Conservation (phyloP, 2,113 vertebrate genomes). For the Microtus pennsylvanicus region DNA sequence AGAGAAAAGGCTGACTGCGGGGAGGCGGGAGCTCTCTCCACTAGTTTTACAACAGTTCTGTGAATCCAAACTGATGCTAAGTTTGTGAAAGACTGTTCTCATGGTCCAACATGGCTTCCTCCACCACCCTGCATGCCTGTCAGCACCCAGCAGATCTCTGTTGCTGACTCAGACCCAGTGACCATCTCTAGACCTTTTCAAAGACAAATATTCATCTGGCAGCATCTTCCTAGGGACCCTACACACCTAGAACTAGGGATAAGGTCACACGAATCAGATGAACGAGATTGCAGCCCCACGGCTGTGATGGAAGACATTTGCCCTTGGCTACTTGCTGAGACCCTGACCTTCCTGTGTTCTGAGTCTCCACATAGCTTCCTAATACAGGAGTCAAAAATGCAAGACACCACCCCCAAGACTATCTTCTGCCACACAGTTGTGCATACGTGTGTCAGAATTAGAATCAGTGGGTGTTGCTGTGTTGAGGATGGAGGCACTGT, state of each 20-base stretch:
- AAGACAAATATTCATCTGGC: not conserved
- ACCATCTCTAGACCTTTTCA: not conserved
- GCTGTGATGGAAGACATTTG: not conserved
- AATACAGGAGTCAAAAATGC: not conserved
- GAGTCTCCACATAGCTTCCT: not conserved
- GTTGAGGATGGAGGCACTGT: not conserved
- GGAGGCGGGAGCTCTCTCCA: not conserved
- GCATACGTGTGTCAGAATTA: not conserved
- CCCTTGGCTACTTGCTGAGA: not conserved
- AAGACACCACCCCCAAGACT: not conserved
- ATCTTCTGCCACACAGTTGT: not conserved
- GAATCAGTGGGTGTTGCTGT: not conserved
- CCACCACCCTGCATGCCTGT: not conserved
- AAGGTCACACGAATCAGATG: not conserved
- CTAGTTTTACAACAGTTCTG: not conserved
- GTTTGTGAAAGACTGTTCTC: not conserved
- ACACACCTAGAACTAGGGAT: not conserved
- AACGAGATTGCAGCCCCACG: not conserved
- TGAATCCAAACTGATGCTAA: not conserved
- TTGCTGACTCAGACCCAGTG: not conserved
- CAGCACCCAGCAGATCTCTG: not conserved
- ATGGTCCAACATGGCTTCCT: not conserved
- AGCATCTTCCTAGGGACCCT: not conserved
- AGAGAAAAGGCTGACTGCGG: not conserved
- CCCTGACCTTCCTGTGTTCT: not conserved